These are phyloP conservation scores for Drosophila histrio DNA, from an alignment of 2,888 invertebrate genomes.

Conservation along the genomic window DNA sequence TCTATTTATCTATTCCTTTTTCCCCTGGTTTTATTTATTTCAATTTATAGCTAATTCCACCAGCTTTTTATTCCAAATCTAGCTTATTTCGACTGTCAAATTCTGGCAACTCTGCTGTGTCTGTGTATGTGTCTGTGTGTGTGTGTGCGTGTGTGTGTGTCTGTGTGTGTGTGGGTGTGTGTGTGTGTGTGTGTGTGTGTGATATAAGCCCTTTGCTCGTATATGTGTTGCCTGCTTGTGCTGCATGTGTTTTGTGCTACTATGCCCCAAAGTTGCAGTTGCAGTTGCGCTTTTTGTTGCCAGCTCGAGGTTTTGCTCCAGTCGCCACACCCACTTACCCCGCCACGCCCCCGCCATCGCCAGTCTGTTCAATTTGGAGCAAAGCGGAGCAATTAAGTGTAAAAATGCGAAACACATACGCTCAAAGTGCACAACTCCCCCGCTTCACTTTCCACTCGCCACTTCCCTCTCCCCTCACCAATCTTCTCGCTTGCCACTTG, in stretches of 20 bases:
- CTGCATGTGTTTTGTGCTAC: conserved; percentile 28
- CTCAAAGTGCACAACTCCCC: conserved; percentile 61
- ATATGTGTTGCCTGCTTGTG: conserved; percentile 9
- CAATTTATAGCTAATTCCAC: too few relatives aligned
- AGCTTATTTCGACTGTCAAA: too few relatives aligned
- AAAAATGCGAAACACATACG: conserved; percentile 80
- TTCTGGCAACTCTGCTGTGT: too few relatives aligned
- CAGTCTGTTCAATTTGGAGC: conserved; percentile 73
- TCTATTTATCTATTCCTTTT: too few relatives aligned
- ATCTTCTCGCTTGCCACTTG: background rate
- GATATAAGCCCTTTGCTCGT: conserved; percentile 48
- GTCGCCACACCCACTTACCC: background rate
- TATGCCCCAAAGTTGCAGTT: conserved; percentile 55
- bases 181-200: conserved; percentile 16
- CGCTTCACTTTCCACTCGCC: background rate
- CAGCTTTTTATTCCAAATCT: too few relatives aligned
- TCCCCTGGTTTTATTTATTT: too few relatives aligned
- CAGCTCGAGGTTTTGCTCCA: conserved; percentile 26
- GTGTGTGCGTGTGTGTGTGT: conserved; percentile 16
- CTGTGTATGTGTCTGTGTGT: conserved; percentile 1
- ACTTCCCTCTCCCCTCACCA: conserved; percentile 3
- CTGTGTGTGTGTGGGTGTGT: conserved; percentile 8
- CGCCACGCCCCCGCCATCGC: background rate
- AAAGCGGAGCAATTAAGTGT: conserved; percentile 78
- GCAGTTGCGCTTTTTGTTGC: conserved; percentile 69